Base-by-base conservation (phyloP, 2,888 invertebrate genomes). In the Lasioglossum zephyrum region DNA sequence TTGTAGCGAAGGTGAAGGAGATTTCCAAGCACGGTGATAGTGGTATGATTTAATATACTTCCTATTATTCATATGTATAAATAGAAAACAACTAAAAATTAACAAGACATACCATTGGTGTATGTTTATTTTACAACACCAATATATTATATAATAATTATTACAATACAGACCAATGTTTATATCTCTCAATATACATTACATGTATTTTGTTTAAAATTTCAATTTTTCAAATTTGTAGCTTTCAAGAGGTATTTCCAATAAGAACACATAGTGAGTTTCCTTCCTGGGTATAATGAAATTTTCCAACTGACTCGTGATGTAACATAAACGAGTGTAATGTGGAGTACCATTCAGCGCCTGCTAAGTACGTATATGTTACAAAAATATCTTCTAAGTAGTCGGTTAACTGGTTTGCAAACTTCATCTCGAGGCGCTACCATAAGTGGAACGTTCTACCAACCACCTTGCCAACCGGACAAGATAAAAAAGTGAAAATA, bases 401-500 rank as follows among this genome's bases (percentile, higher is more conserved):
- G 44, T 69, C 39, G 31, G 26, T 47, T 80, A 31, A 31, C 60
- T 57, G 49, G 36, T 44, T 76, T 2, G 16, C 49, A 49, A 81
- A 57, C 41, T 66, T 89, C 63, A 79, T 69, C 26, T 72, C 39
- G 47, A 16, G 18, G 36, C 16, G 44, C 31, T 53, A 36, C 31
- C 47, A 66, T 73, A 47, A 79, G n/a, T n/a, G 53, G 31, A 26
- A 41, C 26, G 16, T 39, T 53, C 47, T n/a, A 47, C 41, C 72
- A 69, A 44, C 81, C 70, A 57, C 49, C 70, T 75, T 72, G 72
- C 4, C 63, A 77, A 39, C n/a, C 47, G 77, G 73, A 49, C 18
- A 44, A 63, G 81, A 41, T 47, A 31, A 60, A 77, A 79, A 77
- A 78, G 18, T 26, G 53, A 76, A 83, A 82, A 74, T 69, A 16